phyloP scores from a whole-genome alignment of 2,797 vertebrate genomes.

The Peromyscus nudipes region DNA sequence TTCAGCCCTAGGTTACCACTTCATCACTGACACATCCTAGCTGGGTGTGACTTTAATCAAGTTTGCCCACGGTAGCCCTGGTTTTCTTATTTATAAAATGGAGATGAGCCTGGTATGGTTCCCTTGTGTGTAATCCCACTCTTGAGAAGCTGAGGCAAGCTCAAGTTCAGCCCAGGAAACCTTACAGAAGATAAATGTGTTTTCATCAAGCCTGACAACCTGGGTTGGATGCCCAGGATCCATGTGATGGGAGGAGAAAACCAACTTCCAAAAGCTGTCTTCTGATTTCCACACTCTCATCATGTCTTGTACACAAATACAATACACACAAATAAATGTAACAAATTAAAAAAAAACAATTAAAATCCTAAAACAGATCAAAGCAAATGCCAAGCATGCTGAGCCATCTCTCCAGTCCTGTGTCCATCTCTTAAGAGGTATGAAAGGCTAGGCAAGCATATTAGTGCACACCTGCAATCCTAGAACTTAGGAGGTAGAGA shows the following conservation, averaged over 20 bases:
- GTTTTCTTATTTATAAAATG: conserved; percentile 47
- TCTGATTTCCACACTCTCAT: neutral
- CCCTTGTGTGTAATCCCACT: neutral
- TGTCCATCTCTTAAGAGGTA: neutral
- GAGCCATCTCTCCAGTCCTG: neutral
- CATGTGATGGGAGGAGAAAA: neutral
- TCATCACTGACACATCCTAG: conserved; percentile 36
- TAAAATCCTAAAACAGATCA: neutral
- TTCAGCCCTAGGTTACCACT: conserved; percentile 2
- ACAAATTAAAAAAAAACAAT: neutral
- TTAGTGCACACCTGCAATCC: neutral
- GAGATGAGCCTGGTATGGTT: neutral
- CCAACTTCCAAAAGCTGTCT: neutral
- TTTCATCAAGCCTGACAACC: neutral
- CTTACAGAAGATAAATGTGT: neutral
- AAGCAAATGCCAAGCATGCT: neutral
- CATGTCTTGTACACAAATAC: too few relatives aligned
- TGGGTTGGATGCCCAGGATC: neutral
- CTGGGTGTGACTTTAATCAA: neutral
- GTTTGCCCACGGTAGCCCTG: neutral
- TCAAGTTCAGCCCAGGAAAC: neutral
- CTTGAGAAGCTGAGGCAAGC: neutral
- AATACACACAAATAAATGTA: neutral
- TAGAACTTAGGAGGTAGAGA: neutral
- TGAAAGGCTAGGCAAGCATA: neutral